Evolutionary conservation across 2,888 invertebrate species (phyloP), one percentile per base, ranked within the genome.

Genomic region (Gasteruption jaculator): DNA sequence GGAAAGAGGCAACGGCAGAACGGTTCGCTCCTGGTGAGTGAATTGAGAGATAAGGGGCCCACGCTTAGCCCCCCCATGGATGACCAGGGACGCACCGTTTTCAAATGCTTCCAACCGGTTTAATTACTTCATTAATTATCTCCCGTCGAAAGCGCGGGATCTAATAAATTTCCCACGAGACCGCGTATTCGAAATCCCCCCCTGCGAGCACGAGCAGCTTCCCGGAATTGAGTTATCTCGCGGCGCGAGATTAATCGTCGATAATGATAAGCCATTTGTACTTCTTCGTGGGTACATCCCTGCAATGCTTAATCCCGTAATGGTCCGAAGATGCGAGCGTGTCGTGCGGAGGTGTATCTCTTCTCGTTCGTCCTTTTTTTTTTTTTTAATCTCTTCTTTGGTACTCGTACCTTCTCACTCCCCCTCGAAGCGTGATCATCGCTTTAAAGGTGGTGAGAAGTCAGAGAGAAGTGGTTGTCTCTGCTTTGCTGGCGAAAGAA

Each of bases 1-100:
- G 38, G 26, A 27, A 18, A 35, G 27, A 35, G 32, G 24, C 18
- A 12, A 19, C 22, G 38, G 18, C 14, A 36, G 33, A 35, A 34
- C 39, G 37, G 47, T 50, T 56, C 43, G 46, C 53, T 60, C 52
- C 46, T 41, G 49, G 51, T 57, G 57, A 58, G 59, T 54, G 61
- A 65, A 68, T 65, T 66, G 65, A 68, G 65, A 68, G 67, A 69
- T 67, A 67, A 67, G 61, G 43, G 50, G 50, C 59, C 60, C 57
- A 56, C 58, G 60, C 57, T 63, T 53, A 55, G 45, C 48, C 56
- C 50, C 40, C 49, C 54, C 42, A 47, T 33, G 47, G 52, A 53
- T 44, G 39, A 30, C 36, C 53, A 60, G 56, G 50, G 50, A 56
- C 58, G 56, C 53, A 53, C 48, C 49, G 16, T 42, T 15, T 34